Conservation (phyloP, 2,888 invertebrate species). For the Pollenia labialis region DNA sequence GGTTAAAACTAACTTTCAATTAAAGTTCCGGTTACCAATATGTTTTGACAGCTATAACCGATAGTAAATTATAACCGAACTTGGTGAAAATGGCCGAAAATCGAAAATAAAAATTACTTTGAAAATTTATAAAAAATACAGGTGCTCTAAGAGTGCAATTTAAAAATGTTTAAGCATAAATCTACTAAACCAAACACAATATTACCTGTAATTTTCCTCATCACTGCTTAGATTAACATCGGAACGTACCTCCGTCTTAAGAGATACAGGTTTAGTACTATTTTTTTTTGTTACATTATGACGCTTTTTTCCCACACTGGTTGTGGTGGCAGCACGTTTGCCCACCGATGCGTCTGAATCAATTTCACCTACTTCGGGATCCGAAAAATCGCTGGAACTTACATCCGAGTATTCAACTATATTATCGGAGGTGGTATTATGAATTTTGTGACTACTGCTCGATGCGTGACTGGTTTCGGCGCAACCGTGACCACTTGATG, state of each 20-base stretch:
- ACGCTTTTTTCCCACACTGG: constrained; percentile 46
- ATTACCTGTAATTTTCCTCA: constrained; percentile 79
- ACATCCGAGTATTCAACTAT: constrained; percentile 94
- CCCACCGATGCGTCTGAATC: constrained; percentile 83
- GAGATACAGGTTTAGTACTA: constrained; percentile 54
- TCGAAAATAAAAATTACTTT: background rate
- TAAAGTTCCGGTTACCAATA: too few species aligned
- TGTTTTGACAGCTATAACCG: too few species aligned
- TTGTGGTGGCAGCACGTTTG: constrained; percentile 25
- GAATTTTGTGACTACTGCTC: constrained; percentile 51
- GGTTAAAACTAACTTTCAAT: too few species aligned
- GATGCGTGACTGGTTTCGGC: constrained; percentile 24
- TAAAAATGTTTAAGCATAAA: background rate
- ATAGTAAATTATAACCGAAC: too few species aligned
- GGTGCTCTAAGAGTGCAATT: constrained; percentile 7
- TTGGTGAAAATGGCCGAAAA: too few species aligned
- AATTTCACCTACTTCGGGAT: constrained; percentile 95
- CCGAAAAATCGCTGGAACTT: constrained; percentile 95
- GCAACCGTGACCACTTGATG: constrained; percentile 69
- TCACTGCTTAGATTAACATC: constrained; percentile 75
- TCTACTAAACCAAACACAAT: background rate
- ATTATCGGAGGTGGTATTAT: constrained; percentile 62
- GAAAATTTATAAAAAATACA: background rate
- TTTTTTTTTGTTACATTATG: constrained; percentile 47
- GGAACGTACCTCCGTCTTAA: constrained; percentile 42